Evolutionary conservation across 2,113 vertebrate species (phyloP).

Genomic region (Megalops atlanticus): DNA sequence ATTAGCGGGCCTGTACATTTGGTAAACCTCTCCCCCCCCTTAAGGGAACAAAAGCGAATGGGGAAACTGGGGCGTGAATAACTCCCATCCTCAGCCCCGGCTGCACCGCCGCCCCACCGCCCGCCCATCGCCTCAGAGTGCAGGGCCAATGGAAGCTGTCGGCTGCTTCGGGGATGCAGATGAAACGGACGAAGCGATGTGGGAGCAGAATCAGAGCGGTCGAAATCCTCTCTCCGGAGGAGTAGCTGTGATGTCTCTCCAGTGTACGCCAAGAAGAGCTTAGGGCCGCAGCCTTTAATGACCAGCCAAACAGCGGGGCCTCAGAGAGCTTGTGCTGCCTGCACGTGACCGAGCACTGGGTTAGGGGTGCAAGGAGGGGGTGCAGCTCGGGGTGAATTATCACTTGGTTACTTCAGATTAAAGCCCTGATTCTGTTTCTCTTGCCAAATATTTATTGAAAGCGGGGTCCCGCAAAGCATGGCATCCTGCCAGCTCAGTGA

Average conservation of each 20-base stretch:
- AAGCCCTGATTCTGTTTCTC: background rate
- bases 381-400: background rate
- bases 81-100: background rate
- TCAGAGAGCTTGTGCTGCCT: constrained; percentile 2
- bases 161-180: background rate
- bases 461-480: background rate
- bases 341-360: constrained; percentile 7
- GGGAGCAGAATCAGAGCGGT: background rate
- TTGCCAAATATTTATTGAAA: constrained; percentile 22
- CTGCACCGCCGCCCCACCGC: background rate
- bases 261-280: background rate
- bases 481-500: background rate
- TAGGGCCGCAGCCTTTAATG: background rate
- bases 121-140: background rate
- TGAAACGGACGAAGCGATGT: background rate
- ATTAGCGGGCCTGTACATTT: background rate
- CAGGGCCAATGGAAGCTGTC: background rate
- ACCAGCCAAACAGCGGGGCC: background rate
- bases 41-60: constrained; percentile 4
- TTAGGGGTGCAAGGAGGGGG: background rate
- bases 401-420: constrained; percentile 10
- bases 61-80: constrained; percentile 25
- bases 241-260: background rate
- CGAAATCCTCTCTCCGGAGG: background rate
- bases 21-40: background rate